A percentile compares a stretch with the other conserved stretches of the same genome.
Conservation (phyloP, 2,797 vertebrate genomes). For the Macroramphosus scolopax region DNA sequence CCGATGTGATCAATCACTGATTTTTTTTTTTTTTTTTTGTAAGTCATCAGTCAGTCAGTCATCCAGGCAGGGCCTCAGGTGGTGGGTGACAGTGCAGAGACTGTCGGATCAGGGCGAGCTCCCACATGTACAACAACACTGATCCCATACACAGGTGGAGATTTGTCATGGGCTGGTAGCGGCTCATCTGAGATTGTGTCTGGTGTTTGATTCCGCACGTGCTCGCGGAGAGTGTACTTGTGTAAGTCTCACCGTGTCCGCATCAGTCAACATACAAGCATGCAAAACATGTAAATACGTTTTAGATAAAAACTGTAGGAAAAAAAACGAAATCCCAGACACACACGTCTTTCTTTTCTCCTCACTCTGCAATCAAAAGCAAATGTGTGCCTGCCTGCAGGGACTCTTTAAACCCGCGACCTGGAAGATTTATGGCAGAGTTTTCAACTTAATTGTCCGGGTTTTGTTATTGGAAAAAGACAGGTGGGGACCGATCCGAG, state of each 20-base stretch:
- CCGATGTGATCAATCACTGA: slow-evolving; percentile 71
- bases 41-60: slow-evolving; percentile 66
- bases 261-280: too few species aligned
- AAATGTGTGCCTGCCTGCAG: slow-evolving; percentile 64
- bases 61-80: slow-evolving; percentile 66
- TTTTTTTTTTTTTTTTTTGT: too few species aligned
- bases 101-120: slow-evolving; percentile 71
- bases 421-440: slow-evolving; percentile 70
- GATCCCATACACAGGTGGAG: slow-evolving; percentile 74
- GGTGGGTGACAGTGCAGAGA: slow-evolving; percentile 68
- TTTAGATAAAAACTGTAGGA: slow-evolving; percentile 32
- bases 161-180: slow-evolving; percentile 74
- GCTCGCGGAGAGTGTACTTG: too few species aligned
- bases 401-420: slow-evolving; percentile 66
- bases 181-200: slow-evolving; percentile 72
- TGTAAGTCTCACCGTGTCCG: too few species aligned
- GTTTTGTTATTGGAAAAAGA: slow-evolving; percentile 75
- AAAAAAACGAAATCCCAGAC: slow-evolving; percentile 17
- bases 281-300: neutral
- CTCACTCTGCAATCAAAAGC: slow-evolving; percentile 61
- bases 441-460: slow-evolving; percentile 75
- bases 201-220: too few species aligned
- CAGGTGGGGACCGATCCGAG: slow-evolving; percentile 68
- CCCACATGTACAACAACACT: slow-evolving; percentile 70
- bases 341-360: slow-evolving; percentile 32